These are phyloP conservation scores for Nephrotoma appendiculata DNA, from an alignment of 2,888 invertebrate species.

Conservation along the genomic window DNA sequence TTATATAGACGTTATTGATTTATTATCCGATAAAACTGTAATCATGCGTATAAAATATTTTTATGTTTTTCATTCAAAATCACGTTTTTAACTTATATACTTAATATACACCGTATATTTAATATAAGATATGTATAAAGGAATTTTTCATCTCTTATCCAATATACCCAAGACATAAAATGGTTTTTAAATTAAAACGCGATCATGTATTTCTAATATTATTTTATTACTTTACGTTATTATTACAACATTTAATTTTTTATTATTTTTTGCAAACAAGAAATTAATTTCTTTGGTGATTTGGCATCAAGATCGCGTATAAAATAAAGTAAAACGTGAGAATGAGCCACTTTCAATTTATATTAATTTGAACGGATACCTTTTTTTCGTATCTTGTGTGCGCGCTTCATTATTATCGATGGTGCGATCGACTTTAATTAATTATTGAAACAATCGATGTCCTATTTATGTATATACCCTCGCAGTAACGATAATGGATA, in stretches of 20 bases:
- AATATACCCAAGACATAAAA: neutral
- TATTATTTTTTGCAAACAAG: neutral
- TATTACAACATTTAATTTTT: neutral
- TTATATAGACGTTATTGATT: neutral
- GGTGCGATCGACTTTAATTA: neutral
- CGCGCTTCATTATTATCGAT: neutral
- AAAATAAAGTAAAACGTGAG: neutral
- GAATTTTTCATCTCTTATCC: neutral
- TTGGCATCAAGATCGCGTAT: neutral
- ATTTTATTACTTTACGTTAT: neutral
- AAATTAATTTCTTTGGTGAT: neutral
- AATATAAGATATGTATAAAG: neutral
- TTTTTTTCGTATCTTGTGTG: neutral
- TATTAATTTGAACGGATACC: neutral
- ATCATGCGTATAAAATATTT: neutral
- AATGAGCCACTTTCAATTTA: neutral
- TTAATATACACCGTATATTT: neutral
- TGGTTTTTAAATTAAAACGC: neutral
- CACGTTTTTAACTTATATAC: neutral
- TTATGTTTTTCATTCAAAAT: neutral
- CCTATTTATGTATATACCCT: neutral
- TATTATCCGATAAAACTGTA: neutral
- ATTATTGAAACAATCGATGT: neutral
- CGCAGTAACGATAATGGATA: neutral
- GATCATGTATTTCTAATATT: neutral